phyloP scores from a whole-genome alignment of 2,888 invertebrate genomes.

The Margaritifera margaritifera region DNA sequence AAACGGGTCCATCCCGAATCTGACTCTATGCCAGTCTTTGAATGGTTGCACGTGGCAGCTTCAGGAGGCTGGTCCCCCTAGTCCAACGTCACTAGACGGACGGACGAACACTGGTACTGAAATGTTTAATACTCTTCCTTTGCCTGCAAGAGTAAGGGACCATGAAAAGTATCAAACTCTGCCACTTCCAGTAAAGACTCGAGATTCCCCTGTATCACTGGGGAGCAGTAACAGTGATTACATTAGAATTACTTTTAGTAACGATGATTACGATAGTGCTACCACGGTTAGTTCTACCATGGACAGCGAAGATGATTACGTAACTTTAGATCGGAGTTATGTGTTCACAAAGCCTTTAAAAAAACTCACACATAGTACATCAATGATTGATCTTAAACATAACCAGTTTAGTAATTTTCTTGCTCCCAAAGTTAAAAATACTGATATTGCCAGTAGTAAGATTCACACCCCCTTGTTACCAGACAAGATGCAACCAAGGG shows the following conservation, averaged over 20 bases:
- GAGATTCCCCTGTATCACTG: conserved; percentile 34
- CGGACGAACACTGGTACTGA: conserved; percentile 16
- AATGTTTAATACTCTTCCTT: conserved; percentile 28
- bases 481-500: conserved; percentile 22
- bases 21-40: conserved; percentile 46
- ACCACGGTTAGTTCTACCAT: conserved; percentile 41
- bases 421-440: conserved; percentile 38
- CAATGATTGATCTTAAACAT: conserved; percentile 48
- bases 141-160: conserved; percentile 24
- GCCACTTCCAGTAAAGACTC: conserved; percentile 22
- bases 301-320: conserved; percentile 50
- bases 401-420: conserved; percentile 21
- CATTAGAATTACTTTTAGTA: conserved; percentile 23
- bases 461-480: conserved; percentile 23
- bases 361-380: conserved; percentile 38
- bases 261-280: conserved; percentile 37
- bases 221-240: conserved; percentile 34
- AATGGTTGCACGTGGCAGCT: conserved; percentile 48
- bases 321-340: conserved; percentile 51
- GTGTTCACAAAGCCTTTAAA: conserved; percentile 28
- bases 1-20: conserved; percentile 17
- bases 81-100: conserved; percentile 8
- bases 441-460: conserved; percentile 18
- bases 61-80: conserved; percentile 22
- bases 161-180: conserved; percentile 20